phyloP scores from a whole-genome alignment of 2,888 invertebrate species.

The Cheilosia grossa region DNA sequence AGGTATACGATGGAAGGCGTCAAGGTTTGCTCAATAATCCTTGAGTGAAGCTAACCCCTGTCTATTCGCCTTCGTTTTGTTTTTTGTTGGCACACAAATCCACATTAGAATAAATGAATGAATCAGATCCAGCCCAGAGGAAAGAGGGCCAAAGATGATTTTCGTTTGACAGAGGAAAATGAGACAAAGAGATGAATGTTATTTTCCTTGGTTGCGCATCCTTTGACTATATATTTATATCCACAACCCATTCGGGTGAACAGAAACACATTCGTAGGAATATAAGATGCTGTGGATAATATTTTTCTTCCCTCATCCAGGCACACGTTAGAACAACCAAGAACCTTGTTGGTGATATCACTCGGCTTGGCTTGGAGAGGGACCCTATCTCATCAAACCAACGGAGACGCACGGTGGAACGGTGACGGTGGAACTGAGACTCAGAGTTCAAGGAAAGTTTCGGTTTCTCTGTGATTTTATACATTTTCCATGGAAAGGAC shows the following conservation, averaged over 20 bases:
- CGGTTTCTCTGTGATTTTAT: slow-evolving; percentile 27
- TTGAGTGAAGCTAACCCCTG: slow-evolving; percentile 47
- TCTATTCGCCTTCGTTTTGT: not conserved
- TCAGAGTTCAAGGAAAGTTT: slow-evolving; percentile 47
- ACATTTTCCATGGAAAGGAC: slow-evolving; percentile 42
- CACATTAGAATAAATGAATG: slow-evolving; percentile 58
- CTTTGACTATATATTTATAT: slow-evolving; percentile 55
- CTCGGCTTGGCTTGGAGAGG: slow-evolving; percentile 19
- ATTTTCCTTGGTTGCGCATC: slow-evolving; percentile 41
- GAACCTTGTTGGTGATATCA: slow-evolving; percentile 4
- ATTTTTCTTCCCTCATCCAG: slow-evolving; percentile 4
- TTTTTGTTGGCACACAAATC: slow-evolving; percentile 25
- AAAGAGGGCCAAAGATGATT: not conserved
- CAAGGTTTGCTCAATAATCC: slow-evolving; percentile 54
- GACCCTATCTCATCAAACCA: not conserved
- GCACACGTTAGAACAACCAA: not conserved
- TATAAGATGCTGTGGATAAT: slow-evolving; percentile 24
- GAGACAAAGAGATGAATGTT: slow-evolving; percentile 12
- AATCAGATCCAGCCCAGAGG: slow-evolving; percentile 36
- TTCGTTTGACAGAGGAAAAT: slow-evolving; percentile 35
- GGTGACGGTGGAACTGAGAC: not conserved
- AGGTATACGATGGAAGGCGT: not conserved
- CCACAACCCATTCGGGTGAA: slow-evolving; percentile 45
- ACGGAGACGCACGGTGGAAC: not conserved
- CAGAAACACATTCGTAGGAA: slow-evolving; percentile 48